These are phyloP conservation scores for Cryptotis parvus DNA, from an alignment of 2,113 vertebrate species.

Conservation along the genomic window DNA sequence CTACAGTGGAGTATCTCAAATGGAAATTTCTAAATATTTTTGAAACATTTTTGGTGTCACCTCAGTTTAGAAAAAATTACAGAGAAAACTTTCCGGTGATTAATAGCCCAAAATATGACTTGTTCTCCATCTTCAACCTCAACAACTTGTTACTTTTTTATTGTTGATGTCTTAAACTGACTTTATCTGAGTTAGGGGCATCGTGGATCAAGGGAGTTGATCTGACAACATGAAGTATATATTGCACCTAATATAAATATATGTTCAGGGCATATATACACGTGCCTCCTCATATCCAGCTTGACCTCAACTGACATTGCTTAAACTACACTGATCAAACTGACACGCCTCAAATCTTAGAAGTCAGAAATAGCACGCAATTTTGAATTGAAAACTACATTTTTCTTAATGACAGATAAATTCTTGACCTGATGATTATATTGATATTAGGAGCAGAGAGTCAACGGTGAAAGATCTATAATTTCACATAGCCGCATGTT, in stretches of 20 bases:
- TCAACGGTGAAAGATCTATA: conserved; percentile 46
- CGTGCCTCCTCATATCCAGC: background rate
- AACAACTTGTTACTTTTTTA: conserved; percentile 44
- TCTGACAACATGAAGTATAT: conserved; percentile 59
- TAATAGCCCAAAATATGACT: background rate
- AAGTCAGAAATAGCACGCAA: conserved; percentile 27
- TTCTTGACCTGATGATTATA: conserved; percentile 52
- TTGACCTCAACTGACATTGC: conserved; percentile 28
- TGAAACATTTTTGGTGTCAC: background rate
- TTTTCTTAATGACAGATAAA: conserved; percentile 30
- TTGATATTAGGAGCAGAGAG: conserved; percentile 5
- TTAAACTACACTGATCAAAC: background rate
- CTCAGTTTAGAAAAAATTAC: background rate
- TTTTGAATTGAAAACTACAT: conserved; percentile 8
- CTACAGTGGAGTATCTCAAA: background rate
- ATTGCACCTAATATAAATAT: conserved; percentile 55
- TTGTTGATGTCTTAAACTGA: background rate
- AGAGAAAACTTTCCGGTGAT: background rate
- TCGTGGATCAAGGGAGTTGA: conserved; percentile 53
- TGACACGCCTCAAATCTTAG: conserved; percentile 32
- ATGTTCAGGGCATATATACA: conserved; percentile 53
- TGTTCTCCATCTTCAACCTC: background rate
- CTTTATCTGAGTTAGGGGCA: background rate
- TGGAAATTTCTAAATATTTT: background rate
- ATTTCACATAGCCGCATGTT: conserved; percentile 48